Conservation (phyloP, 2,888 invertebrate genomes). For the Callyntrura sp. region DNA sequence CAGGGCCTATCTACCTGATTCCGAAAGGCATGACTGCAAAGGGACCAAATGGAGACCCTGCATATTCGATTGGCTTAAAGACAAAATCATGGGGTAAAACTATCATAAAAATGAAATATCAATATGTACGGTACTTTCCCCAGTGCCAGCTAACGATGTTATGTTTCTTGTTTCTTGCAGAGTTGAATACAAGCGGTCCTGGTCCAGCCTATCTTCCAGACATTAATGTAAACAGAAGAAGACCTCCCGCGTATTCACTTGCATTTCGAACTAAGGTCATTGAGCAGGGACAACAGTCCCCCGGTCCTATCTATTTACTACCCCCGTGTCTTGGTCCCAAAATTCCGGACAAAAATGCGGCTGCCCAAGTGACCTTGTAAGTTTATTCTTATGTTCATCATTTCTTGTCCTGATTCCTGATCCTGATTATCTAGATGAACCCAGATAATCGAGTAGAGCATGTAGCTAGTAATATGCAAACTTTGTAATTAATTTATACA, state of each 20-base stretch:
- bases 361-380: slow-evolving; percentile 87
- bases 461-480: too few species aligned
- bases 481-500: slow-evolving; percentile 46
- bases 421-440: too few species aligned
- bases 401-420: too few species aligned
- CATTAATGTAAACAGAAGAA: slow-evolving; percentile 87
- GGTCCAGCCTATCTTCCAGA: slow-evolving; percentile 90
- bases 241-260: slow-evolving; percentile 88
- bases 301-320: slow-evolving; percentile 88
- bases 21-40: slow-evolving; percentile 80
- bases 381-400: too few species aligned
- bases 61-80: slow-evolving; percentile 73
- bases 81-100: background rate
- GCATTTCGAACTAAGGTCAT: slow-evolving; percentile 85
- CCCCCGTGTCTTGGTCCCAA: slow-evolving; percentile 87
- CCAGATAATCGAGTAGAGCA: too few species aligned
- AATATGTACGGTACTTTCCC: too few species aligned
- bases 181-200: slow-evolving; percentile 56
- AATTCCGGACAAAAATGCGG: slow-evolving; percentile 86
- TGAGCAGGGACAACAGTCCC: slow-evolving; percentile 85
- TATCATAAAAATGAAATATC: too few species aligned
- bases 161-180: slow-evolving; percentile 59
- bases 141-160: too few species aligned
- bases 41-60: slow-evolving; percentile 76
- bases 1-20: slow-evolving; percentile 81